Evolutionary conservation across 1,140 invertebrate species (phyloP).

Genomic region (Drosophila miranda): DNA sequence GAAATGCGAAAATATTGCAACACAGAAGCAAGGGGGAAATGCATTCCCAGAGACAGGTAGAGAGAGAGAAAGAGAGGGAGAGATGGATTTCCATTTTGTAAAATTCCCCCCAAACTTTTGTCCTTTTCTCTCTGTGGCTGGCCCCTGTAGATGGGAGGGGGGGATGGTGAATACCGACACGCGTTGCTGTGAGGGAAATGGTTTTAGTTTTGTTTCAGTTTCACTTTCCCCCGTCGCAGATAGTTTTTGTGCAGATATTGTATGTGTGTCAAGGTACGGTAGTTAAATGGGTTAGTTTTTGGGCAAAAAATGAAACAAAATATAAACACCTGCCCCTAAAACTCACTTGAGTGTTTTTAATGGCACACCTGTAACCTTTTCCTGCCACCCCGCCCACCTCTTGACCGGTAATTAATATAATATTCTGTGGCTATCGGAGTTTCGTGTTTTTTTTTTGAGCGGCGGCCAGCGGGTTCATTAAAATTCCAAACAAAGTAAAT

Average conservation of each 20-base stretch:
- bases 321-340: slow-evolving; percentile 14
- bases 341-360: slow-evolving; percentile 38
- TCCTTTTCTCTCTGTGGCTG: slow-evolving; percentile 19
- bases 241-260: no score
- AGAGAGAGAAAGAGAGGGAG: slow-evolving; percentile 15
- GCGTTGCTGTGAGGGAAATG: slow-evolving; percentile 50
- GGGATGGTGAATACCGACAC: slow-evolving; percentile 46
- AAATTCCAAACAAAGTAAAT: slow-evolving; percentile 49
- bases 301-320: background rate
- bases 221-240: background rate
- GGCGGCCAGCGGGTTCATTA: slow-evolving; percentile 56
- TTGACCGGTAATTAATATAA: slow-evolving; percentile 50
- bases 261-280: slow-evolving; percentile 29
- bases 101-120: slow-evolving; percentile 19
- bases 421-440: slow-evolving; percentile 23
- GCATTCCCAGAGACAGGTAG: background rate
- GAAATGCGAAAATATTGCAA: slow-evolving; percentile 74
- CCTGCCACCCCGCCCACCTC: no score
- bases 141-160: no score
- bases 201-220: slow-evolving; percentile 43
- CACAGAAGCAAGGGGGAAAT: slow-evolving; percentile 13
- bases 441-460: slow-evolving; percentile 36
- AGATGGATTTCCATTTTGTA: slow-evolving; percentile 49
- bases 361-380: slow-evolving; percentile 4
- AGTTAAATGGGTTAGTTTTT: slow-evolving; percentile 52